phyloP scores from a whole-genome alignment of 2,888 invertebrate species.

The Miltochrista miniata region DNA sequence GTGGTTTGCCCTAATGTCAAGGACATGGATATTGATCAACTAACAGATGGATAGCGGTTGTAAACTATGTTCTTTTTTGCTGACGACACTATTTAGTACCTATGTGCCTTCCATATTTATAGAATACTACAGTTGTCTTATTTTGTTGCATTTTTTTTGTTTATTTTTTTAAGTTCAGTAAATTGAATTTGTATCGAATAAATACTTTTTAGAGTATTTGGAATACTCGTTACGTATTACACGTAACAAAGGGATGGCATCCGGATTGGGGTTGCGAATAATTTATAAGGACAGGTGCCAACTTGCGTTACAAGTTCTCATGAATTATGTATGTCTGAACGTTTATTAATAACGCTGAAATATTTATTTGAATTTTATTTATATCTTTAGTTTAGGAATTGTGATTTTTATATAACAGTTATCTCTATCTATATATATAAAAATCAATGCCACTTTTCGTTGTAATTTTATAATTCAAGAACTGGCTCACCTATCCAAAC shows the following conservation, averaged over 20 bases:
- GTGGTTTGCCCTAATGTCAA: conserved; percentile 69
- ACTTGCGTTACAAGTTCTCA: conserved; percentile 39
- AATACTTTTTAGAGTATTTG: conserved; percentile 27
- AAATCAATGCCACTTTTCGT: too few relatives aligned
- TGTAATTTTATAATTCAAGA: too few relatives aligned
- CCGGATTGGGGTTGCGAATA: conserved; percentile 59
- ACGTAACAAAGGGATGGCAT: conserved; percentile 60
- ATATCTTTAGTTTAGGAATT: too few relatives aligned
- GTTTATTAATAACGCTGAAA: conserved; percentile 20
- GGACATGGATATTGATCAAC: conserved; percentile 77
- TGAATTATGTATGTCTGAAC: conserved; percentile 39
- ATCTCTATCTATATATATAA: too few relatives aligned
- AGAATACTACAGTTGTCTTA: conserved; percentile 8
- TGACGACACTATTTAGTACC: conserved; percentile 25
- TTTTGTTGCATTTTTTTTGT: conserved; percentile 9
- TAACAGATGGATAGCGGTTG: conserved; percentile 38
- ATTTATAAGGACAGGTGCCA: conserved; percentile 70
- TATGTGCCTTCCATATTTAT: conserved; percentile 11
- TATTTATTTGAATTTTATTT: neutral
- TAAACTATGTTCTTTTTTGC: conserved; percentile 20
- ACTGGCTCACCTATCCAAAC: too few relatives aligned
- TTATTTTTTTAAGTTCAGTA: too few relatives aligned
- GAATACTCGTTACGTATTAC: conserved; percentile 49
- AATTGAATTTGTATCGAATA: conserved; percentile 3
- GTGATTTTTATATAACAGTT: too few relatives aligned